Base-by-base conservation (phyloP, 2,888 invertebrate species). In the Phengaris arion region DNA sequence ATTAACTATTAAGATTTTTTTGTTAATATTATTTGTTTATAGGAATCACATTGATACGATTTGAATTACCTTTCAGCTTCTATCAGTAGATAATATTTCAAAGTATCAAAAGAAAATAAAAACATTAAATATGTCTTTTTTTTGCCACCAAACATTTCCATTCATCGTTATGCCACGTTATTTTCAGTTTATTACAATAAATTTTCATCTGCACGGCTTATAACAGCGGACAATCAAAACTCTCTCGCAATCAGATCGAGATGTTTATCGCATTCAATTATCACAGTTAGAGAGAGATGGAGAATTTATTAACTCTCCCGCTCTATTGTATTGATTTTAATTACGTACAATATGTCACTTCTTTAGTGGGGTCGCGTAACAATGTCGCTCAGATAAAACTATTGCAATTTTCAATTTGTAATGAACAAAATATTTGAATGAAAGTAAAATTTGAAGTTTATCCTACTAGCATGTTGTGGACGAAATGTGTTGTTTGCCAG, bases 221-320 rank as follows among this genome's bases (percentile, higher is more conserved):
- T 64, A 64, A 45, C 12, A 35, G 64, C 35, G 64, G 64, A 64
- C 35, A 64, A 64, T 35, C 64, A 64, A 64, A 64, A 64, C 64
- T 64, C 35, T 64, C 57, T 68, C 35, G 68, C 35, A 13, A 69
- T 69, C 69, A 48, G 69, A 69, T 69, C n/a, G 15, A 48, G 69
- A 69, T 69, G 69, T 48, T 69, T 69, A 69, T 69, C 69, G 48
- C 48, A 69, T 69, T 69, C 69, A 69, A 46, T 69, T 48, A 69
- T 69, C 48, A 15, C 69, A 46, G 69, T n/a, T 15, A 12, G 35
- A 64, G 64, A 6, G 64, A 35, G 64, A 45, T 10, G 35, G 35
- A 15, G 12, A 52, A 52, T 52, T 35, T 13, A 45, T 64, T 35
- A 9, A 9, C 59, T 13, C 2, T 64, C 35, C 35, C 64, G 35